These are phyloP conservation scores for Gila orcuttii DNA, from an alignment of 2,113 vertebrate species.

Conservation along the genomic window DNA sequence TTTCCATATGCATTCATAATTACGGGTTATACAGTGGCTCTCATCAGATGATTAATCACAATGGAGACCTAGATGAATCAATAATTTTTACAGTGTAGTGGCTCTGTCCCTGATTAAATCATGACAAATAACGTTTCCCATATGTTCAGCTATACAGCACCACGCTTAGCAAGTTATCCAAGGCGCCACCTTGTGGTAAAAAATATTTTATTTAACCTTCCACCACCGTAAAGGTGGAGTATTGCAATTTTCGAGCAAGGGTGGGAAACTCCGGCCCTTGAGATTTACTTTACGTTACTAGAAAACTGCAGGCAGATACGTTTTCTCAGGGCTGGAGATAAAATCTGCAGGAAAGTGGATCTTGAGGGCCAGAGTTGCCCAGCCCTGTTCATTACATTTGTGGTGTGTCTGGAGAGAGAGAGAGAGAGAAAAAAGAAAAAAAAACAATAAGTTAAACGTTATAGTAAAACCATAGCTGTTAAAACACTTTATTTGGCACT, in stretches of 20 bases:
- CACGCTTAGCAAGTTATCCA: background rate
- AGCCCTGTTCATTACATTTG: background rate
- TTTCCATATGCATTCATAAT: background rate
- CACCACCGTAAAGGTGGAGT: background rate
- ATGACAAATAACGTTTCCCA: background rate
- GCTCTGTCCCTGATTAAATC: constrained; percentile 3
- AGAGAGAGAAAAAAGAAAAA: too few species aligned
- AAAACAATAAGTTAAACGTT: background rate
- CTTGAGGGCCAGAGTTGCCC: too few species aligned
- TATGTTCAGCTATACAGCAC: constrained; percentile 6
- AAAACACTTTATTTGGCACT: background rate
- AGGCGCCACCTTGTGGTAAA: constrained; percentile 47
- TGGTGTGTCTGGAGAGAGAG: background rate
- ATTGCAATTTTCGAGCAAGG: background rate
- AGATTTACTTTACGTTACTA: too few species aligned
- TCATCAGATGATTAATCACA: background rate
- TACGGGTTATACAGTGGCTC: background rate
- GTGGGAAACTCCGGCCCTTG: too few species aligned
- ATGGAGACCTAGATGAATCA: constrained; percentile 13
- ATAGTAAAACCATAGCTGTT: background rate
- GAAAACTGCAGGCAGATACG: too few species aligned
- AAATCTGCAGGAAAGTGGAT: too few species aligned
- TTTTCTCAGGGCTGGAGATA: too few species aligned
- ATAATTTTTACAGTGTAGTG: background rate
- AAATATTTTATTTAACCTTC: background rate